phyloP scores from a whole-genome alignment of 2,113 vertebrate genomes.

The Stictonetta naevosa region DNA sequence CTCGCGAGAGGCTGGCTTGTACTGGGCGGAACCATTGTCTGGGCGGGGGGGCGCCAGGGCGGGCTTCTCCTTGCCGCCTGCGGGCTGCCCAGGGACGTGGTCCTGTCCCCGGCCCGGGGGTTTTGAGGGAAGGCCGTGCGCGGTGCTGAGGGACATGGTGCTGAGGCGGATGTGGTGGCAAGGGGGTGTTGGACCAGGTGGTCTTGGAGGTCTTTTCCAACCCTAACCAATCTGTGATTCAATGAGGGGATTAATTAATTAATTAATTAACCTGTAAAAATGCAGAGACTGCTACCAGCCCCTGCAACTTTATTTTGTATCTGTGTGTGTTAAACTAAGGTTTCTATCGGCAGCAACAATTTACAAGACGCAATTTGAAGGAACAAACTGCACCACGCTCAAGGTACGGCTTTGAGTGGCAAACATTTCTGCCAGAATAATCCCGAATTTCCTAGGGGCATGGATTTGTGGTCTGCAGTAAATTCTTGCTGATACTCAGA shows the following conservation, averaged over 20 bases:
- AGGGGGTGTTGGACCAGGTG: too few relatives aligned
- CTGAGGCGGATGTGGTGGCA: too few relatives aligned
- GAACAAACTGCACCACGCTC: background rate
- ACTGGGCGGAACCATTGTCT: background rate
- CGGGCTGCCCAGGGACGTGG: too few relatives aligned
- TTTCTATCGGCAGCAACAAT: background rate
- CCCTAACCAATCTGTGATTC: too few relatives aligned
- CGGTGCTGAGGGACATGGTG: too few relatives aligned
- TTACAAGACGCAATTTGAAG: background rate
- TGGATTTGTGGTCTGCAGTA: background rate
- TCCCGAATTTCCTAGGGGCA: background rate
- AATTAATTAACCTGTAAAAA: background rate
- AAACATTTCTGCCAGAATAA: background rate
- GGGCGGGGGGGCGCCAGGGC: too few relatives aligned
- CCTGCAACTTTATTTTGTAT: background rate
- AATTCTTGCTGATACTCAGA: background rate
- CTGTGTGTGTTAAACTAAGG: rapidly evolving
- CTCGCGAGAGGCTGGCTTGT: background rate
- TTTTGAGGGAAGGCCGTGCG: too few relatives aligned
- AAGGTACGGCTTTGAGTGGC: background rate
- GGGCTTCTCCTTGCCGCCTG: too few relatives aligned
- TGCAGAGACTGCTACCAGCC: background rate
- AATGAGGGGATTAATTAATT: background rate
- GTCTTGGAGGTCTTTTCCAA: too few relatives aligned
- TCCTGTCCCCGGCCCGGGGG: too few relatives aligned